Base-by-base conservation (phyloP, 2,888 invertebrate genomes). In the Oscheius onirici region DNA sequence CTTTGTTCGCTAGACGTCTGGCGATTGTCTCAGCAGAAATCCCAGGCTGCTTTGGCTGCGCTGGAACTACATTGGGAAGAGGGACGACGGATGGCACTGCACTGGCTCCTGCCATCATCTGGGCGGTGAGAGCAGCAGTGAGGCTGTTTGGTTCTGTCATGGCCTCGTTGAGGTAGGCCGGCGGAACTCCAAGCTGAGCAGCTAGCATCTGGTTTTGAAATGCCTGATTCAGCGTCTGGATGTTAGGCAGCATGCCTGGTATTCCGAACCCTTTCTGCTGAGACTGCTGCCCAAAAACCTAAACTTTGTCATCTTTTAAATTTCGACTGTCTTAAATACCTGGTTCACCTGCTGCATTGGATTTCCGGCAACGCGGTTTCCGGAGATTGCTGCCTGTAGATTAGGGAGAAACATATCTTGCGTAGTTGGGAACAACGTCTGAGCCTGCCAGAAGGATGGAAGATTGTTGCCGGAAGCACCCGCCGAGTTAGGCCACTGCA, bases 211-310 rank as follows among this genome's bases (percentile, higher is more conserved):
- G 49, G 10, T 49, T 63, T 28, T 63, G 63, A 28, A 54, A 54
- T 2, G 41, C 51, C 46, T 24, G 13, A 28, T 22, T 46, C 26
- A 63, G 49, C 28, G 26, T 44, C 24, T 22, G 24, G 11, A 51
- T 63, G 26, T 46, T 24, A 40, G 34, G 66, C 15, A 44, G 66
- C 15, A 43, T 24, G 57, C n/a, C 40, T 24, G 10, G 44, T 11
- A 57, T 17, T 11, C 26, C 40, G 28, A 68, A 57, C 15, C 69
- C 69, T 24, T 61, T 69, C 69, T 69, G 63, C 26, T 63, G 69
- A 34, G 60, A 28, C 22, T 57, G 24, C 63, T 22, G 17, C 24
- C 43, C 58, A 44, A 68, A 68, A 15, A 69, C 51, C 61, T 60
- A 61, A 46, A 44, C 8, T 61, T 61, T 28, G 58, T 40, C 28